phyloP scores from a whole-genome alignment of 2,888 invertebrate genomes.

The Eupelmus urozonus region DNA sequence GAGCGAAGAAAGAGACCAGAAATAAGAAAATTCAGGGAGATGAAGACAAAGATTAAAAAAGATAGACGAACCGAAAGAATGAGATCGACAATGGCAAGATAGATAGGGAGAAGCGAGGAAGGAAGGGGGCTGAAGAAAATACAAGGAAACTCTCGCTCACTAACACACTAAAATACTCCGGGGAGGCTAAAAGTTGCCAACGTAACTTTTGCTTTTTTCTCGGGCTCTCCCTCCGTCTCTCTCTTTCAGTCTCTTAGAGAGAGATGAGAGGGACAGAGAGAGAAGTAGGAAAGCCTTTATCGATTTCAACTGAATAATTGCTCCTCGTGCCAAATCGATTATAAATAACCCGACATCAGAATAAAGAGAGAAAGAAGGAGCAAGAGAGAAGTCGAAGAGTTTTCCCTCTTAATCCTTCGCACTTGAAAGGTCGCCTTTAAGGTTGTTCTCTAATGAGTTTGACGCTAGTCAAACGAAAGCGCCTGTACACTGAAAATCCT shows the following conservation, averaged over 20 bases:
- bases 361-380: too few species aligned
- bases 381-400: slow-evolving; percentile 8
- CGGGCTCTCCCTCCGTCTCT: slow-evolving; percentile 6
- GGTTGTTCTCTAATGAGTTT: slow-evolving; percentile 36
- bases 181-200: slow-evolving; percentile 28
- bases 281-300: slow-evolving; percentile 14
- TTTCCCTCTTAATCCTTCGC: slow-evolving; percentile 41
- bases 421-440: slow-evolving; percentile 41
- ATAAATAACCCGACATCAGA: slow-evolving; percentile 50
- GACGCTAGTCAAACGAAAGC: slow-evolving; percentile 29
- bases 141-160: not conserved
- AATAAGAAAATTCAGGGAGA: not conserved
- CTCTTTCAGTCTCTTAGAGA: not conserved
- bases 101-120: not conserved
- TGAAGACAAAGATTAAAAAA: slow-evolving; percentile 36
- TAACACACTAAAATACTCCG: slow-evolving; percentile 11
- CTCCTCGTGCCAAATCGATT: slow-evolving; percentile 57
- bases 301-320: slow-evolving; percentile 58
- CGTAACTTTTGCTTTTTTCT: slow-evolving; percentile 48
- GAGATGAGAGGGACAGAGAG: not conserved
- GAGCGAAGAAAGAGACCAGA: not conserved
- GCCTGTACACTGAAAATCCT: slow-evolving; percentile 22
- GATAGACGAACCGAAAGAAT: slow-evolving; percentile 5
- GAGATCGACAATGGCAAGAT: not conserved
- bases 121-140: slow-evolving; percentile 16